These are phyloP conservation scores for Hoplostethus atlanticus DNA, from an alignment of 2,797 vertebrate genomes.

Conservation along the genomic window DNA sequence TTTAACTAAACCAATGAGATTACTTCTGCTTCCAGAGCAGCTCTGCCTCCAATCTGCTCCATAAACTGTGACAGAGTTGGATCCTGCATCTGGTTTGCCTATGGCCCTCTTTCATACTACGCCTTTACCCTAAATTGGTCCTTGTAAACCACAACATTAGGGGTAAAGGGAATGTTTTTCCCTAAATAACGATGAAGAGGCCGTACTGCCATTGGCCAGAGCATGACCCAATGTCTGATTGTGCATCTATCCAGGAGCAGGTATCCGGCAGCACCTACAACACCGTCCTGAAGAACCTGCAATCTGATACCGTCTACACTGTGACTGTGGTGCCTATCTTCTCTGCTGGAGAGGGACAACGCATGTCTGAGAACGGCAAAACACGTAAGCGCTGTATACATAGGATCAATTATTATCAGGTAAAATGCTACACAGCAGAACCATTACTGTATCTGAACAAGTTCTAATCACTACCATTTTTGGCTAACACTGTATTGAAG, in stretches of 20 bases:
- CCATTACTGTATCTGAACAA: background rate
- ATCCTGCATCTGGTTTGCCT: too few relatives aligned
- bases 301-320: conserved; percentile 91
- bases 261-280: conserved; percentile 92
- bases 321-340: conserved; percentile 92
- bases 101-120: too few relatives aligned
- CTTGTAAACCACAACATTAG: background rate
- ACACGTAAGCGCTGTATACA: conserved; percentile 88
- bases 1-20: too few relatives aligned
- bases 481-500: conserved; percentile 29
- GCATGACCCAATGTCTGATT: conserved; percentile 18
- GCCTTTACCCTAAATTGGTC: too few relatives aligned
- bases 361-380: conserved; percentile 91
- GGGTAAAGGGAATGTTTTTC: background rate
- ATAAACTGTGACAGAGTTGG: too few relatives aligned
- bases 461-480: background rate
- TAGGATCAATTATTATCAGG: background rate
- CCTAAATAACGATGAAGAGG: background rate
- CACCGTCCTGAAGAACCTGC: conserved; percentile 90
- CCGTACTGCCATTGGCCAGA: background rate
- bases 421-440: too few relatives aligned
- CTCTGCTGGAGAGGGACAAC: conserved; percentile 91
- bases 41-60: too few relatives aligned
- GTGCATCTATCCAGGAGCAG: conserved; percentile 81
- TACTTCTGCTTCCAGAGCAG: too few relatives aligned